A percentile compares a stretch with the other conserved stretches of the same genome.
Conservation (phyloP, 2,113 vertebrate species). For the Natator depressus region DNA sequence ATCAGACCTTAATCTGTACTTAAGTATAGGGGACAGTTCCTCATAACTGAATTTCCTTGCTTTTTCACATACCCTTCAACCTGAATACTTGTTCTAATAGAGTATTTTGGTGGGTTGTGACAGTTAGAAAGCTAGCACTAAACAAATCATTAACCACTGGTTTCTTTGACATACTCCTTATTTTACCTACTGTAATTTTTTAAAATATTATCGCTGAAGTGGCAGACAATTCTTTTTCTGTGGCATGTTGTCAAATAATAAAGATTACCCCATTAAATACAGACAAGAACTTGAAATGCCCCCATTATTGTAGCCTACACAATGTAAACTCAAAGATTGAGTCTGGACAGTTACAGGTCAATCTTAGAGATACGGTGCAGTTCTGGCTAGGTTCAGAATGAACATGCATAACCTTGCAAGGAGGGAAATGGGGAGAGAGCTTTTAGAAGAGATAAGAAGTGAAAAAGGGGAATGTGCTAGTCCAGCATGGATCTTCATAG, state of each 20-base stretch:
- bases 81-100: background rate
- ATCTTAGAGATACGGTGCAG: background rate
- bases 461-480: background rate
- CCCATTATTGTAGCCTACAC: background rate
- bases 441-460: background rate
- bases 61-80: background rate
- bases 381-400: background rate
- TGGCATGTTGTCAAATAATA: background rate
- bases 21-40: rapidly evolving
- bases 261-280: background rate
- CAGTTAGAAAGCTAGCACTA: background rate
- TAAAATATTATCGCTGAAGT: background rate
- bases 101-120: background rate
- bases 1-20: background rate
- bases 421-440: rapidly evolving
- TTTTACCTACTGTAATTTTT: background rate
- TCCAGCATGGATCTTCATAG: background rate
- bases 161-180: background rate
- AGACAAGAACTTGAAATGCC: background rate
- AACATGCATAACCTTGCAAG: background rate
- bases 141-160: background rate
- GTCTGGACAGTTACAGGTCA: background rate
- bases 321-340: background rate
- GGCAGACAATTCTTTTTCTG: background rate
- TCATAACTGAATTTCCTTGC: background rate